phyloP scores from a whole-genome alignment of 2,797 vertebrate species.

The Graptemys geographica region DNA sequence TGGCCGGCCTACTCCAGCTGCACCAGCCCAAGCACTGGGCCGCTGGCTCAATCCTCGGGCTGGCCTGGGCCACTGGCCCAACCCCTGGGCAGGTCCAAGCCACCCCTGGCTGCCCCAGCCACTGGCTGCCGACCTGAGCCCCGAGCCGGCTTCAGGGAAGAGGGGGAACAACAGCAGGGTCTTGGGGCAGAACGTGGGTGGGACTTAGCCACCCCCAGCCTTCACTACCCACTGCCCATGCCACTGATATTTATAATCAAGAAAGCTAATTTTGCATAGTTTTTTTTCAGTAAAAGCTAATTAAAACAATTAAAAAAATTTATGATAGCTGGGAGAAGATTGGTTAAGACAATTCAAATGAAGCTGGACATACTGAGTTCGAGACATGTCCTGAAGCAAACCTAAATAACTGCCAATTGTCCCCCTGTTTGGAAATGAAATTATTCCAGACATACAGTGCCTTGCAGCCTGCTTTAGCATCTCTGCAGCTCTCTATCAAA shows the following conservation, averaged over 20 bases:
- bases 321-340: conserved; percentile 6
- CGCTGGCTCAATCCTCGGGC: too few relatives aligned
- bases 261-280: conserved; percentile 6
- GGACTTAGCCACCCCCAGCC: too few relatives aligned
- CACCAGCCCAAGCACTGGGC: too few relatives aligned
- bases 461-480: neutral
- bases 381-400: conserved; percentile 33
- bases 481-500: conserved; percentile 21
- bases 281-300: conserved; percentile 36
- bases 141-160: too few relatives aligned
- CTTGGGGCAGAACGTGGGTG: too few relatives aligned
- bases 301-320: conserved; percentile 58
- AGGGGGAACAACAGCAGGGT: too few relatives aligned
- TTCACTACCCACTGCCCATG: too few relatives aligned
- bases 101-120: too few relatives aligned
- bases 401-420: neutral
- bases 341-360: conserved; percentile 34
- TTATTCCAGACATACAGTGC: neutral
- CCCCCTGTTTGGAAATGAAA: neutral
- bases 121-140: too few relatives aligned
- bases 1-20: too few relatives aligned
- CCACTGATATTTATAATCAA: neutral
- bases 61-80: too few relatives aligned
- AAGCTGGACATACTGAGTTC: conserved; percentile 5
- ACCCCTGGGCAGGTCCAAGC: too few relatives aligned